These are phyloP conservation scores for Tursiops truncatus DNA, from an alignment of 2,113 vertebrate species.

Conservation along the genomic window DNA sequence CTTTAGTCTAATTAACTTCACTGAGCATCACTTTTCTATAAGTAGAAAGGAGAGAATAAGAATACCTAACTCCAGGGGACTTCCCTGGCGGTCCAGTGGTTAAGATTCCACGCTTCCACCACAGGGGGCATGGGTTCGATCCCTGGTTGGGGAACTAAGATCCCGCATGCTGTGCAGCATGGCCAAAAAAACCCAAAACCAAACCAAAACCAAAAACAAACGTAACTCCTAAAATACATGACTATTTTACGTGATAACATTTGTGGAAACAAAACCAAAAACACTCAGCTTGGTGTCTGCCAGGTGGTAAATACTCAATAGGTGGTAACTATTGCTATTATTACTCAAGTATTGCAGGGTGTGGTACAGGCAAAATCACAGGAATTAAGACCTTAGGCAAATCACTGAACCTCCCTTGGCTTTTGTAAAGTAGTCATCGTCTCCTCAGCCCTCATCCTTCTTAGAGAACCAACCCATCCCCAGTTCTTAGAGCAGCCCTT, in stretches of 20 bases:
- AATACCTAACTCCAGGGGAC: not conserved
- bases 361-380: not conserved
- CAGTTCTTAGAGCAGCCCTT: not conserved
- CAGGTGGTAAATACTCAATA: not conserved
- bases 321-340: not conserved
- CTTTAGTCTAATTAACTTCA: not conserved
- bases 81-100: not conserved
- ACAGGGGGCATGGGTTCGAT: rapidly evolving
- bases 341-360: not conserved
- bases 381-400: not conserved
- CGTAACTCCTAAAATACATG: not conserved
- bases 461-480: not conserved
- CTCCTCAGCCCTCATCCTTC: not conserved
- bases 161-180: not conserved
- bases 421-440: not conserved
- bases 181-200: not conserved
- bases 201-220: not conserved
- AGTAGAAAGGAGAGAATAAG: not conserved
- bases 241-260: not conserved
- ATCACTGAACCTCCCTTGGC: not conserved
- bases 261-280: not conserved
- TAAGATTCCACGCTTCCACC: not conserved
- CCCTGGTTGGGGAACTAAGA: not conserved
- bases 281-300: not conserved
- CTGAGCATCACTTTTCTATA: not conserved